Evolutionary conservation across 2,888 invertebrate species (phyloP), one percentile per base, ranked within the genome.

Genomic region (Drosophila neonasuta): DNA sequence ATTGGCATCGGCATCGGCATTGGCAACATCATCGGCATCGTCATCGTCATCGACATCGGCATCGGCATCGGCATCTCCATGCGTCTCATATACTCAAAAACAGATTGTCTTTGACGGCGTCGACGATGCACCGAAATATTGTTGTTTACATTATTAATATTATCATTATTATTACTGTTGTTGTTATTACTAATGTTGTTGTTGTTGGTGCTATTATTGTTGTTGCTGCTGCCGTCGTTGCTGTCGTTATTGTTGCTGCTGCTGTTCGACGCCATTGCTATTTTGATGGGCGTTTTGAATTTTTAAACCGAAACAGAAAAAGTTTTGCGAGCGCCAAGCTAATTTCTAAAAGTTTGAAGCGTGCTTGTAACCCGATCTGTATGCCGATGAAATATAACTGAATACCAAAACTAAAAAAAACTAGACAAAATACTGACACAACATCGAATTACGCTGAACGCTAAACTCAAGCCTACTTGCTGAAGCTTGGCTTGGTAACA

Each of bases 311-410:
- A 77, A 73, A 74, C 52, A 24, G 56, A 74, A 77, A 77, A 63
- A 65, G 52, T 57, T 68, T 59, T 67, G 62, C 77, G 68, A 74
- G 77, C 56, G 73, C 58, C 73, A 77, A 72, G 62, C 67, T 61
- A 67, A 77, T 77, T 77, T 73, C 34, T 68, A 51, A 74, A 74
- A 77, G 48, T 74, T 77, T 77, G 68, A 74, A 74, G 68, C 59
- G 68, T 75, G 60, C 60, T 71, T 70, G 60, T 51, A 65, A 73
- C 74, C 67, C 68, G 74, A 74, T 68, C 46, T 68, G 61, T 54
- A 54, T 71, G 76, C 51, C 67, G 68, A 63, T 59, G 68, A 72
- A 72, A 62, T 63, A 59, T 56, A 63, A 62, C 51, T 72, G 52
- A 67, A 32, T 39, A n/a, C 15, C 29, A 39, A 54, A 24, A 24